Evolutionary conservation across 1,140 invertebrate genomes (phyloP), one percentile per base, ranked within the genome.

Genomic region (Drosophila nigromelanica): DNA sequence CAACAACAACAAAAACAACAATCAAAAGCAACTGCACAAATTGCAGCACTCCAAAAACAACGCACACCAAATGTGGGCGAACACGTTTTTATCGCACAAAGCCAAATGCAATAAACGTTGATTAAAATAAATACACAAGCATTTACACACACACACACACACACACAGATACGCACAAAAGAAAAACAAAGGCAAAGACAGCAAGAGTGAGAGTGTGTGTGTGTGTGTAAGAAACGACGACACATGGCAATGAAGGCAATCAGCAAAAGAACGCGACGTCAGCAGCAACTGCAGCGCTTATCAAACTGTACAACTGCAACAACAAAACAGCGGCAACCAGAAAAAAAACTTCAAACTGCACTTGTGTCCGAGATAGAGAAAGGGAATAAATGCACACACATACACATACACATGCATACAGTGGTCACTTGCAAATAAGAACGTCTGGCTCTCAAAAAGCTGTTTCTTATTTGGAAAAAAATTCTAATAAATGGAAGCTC

Each of bases 91-190:
- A 89, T 89, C 83, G 82, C 75, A 68, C 72, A 63, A 78, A 78
- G 87, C 72, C 72, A 87, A 89, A 87, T 87, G 83, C 79, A 89
- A 87, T 87, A 87, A 87, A 87, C 71, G 82, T 87, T 87, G 78
- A 87, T 87, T 87, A 87, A 87, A 87, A 89, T 87, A 86, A 86
- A 81, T 72, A 72, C 33, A 72, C 62, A 72, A 45, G 51, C 50
- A 27, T 33, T 33, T 33, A 33, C 37, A 33, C 27, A 35, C 50
- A 50, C 11, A 63, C 67, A 76, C 64, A 64, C 66, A 71, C 68
- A 60, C 18, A 35, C 15, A 58, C 39, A 40, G 35, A 11, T 43
- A 73, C 50, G 69, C 63, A 73, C n/a, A 55, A 68, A 61, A 73
- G 70, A 60, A 60, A 73, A 73, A 73, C 56, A 58, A 60, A 61